Conservation (phyloP, 2,888 invertebrate genomes). For the Pristionchus arcanus region DNA sequence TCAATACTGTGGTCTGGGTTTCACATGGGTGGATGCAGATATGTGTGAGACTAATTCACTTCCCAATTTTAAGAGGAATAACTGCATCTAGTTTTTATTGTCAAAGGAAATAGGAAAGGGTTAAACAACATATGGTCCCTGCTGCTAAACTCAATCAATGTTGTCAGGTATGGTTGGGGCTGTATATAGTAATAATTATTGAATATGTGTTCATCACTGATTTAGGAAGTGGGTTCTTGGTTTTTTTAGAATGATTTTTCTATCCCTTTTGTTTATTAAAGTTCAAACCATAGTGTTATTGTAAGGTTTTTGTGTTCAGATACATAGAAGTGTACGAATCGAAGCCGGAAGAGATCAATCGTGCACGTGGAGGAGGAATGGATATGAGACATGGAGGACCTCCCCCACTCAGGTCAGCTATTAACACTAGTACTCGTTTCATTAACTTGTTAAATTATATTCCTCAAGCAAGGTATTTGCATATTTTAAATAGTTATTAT, state of each 20-base stretch:
- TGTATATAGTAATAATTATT: background rate
- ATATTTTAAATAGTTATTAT: background rate
- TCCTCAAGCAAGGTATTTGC: background rate
- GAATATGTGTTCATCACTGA: constrained; percentile 12
- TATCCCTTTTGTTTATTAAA: background rate
- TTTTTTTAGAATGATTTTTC: background rate
- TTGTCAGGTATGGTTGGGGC: background rate
- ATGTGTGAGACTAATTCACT: too few relatives aligned
- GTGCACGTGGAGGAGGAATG: constrained; percentile 51
- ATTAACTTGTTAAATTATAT: background rate
- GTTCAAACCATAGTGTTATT: background rate
- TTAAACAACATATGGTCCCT: too few relatives aligned
- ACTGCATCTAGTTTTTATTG: too few relatives aligned
- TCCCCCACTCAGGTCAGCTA: background rate
- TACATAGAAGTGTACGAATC: constrained; percentile 75
- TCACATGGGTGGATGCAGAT: too few relatives aligned
- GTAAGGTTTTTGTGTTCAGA: constrained; percentile 61
- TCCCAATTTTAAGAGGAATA: too few relatives aligned
- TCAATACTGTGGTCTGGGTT: too few relatives aligned
- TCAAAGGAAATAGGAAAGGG: too few relatives aligned
- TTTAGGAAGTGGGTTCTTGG: constrained; percentile 4
- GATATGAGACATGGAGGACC: constrained; percentile 11
- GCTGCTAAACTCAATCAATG: too few relatives aligned
- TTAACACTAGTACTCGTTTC: background rate
- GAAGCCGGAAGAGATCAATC: constrained; percentile 61